These are phyloP conservation scores for Myripristis murdjan DNA, from an alignment of 2,797 vertebrate species.

Conservation along the genomic window DNA sequence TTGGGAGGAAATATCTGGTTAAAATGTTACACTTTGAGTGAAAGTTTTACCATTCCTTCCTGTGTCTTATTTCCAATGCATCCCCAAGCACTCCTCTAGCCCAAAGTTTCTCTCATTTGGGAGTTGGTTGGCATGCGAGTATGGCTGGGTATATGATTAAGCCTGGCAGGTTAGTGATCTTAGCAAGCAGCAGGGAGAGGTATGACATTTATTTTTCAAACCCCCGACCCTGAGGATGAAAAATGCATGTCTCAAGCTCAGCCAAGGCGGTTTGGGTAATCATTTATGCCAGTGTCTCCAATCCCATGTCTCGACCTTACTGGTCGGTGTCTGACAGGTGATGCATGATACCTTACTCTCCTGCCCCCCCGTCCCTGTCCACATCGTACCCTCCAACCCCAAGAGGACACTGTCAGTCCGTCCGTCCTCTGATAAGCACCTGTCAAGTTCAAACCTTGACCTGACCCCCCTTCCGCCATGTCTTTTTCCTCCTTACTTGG, in stretches of 20 bases:
- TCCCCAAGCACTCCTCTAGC: slow-evolving; percentile 31
- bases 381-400: slow-evolving; percentile 9
- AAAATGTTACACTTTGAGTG: slow-evolving; percentile 26
- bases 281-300: slow-evolving; percentile 79
- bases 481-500: slow-evolving; percentile 41
- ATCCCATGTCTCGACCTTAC: slow-evolving; percentile 73
- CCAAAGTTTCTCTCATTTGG: slow-evolving; percentile 69
- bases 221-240: slow-evolving; percentile 78
- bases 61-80: slow-evolving; percentile 34
- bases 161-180: slow-evolving; percentile 75
- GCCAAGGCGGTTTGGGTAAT: slow-evolving; percentile 76
- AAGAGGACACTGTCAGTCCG: slow-evolving; percentile 55
- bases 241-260: slow-evolving; percentile 79
- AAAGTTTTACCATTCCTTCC: slow-evolving; percentile 38
- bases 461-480: slow-evolving; percentile 24
- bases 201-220: slow-evolving; percentile 84
- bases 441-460: slow-evolving; percentile 75
- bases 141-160: slow-evolving; percentile 71
- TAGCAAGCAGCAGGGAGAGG: slow-evolving; percentile 66
- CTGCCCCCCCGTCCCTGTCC: slow-evolving; percentile 13
- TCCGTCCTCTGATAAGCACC: slow-evolving; percentile 72
- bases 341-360: slow-evolving; percentile 67
- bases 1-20: slow-evolving; percentile 35
- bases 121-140: slow-evolving; percentile 50
- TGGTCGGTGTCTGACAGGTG: slow-evolving; percentile 76